Evolutionary conservation across 2,113 vertebrate species (phyloP), one percentile per base, ranked within the genome.

Genomic region (Charina bottae): DNA sequence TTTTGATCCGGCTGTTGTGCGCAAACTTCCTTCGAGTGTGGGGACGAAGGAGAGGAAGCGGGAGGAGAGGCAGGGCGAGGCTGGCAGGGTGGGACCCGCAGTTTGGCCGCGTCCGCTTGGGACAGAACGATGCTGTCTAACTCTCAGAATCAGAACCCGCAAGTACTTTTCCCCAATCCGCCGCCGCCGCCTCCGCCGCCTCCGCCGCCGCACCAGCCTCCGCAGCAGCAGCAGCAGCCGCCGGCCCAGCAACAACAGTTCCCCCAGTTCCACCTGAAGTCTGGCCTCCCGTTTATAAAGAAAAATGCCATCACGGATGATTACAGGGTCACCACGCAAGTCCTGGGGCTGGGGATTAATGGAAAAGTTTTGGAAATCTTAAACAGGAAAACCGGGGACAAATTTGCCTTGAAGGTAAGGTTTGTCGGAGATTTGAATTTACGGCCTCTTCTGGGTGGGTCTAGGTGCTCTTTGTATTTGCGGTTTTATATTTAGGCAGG

Each of bases 301-400:
- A 99, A 98, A 94, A 99, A 98, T 94, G 99, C 99, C 95, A 99
- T 99, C 93, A 99, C 98, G 37, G 99, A 99, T 92, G 98, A 99
- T 89, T 99, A 99, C 98, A 99, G 98, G 98, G 98, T 99, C 95
- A 99, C 99, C 95, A 98, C 97, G 94, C 98, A 99, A 97, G 99
- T 99, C 89, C 95, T 99, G 96, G 99, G 99, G 11, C 97, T 99
- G 93, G 99, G 99, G 83, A 99, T 99, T 97, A 99, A 99, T 96
- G 99, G 99, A 56, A 99, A 98, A 97, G 99, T 99, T 93, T 96
- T 99, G 86, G 98, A 99, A 94, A 98, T 99, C 94, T 98, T 98
- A 92, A 98, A 98, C 83, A 99, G 98, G 98, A 98, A 98, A 94
- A 98, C 97, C 11, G 98, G 97, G 9, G 98, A 99, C 89, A 99